Percentiles rank a stretch among this genome's conserved stretches.
Conservation (phyloP, 1,140 invertebrate species). For the Protaetia brevitarsis region DNA sequence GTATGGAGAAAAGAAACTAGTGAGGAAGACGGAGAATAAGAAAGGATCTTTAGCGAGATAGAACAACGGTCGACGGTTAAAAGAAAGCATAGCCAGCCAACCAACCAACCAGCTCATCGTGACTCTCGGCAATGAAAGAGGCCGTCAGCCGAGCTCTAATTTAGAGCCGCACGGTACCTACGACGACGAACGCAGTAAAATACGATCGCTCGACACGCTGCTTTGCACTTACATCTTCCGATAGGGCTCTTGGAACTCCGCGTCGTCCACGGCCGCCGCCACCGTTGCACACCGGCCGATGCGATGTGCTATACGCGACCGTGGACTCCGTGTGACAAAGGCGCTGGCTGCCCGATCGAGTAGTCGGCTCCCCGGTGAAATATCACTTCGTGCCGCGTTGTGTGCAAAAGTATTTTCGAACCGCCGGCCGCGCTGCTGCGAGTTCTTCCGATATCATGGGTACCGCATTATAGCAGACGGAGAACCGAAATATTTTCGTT, state of each 20-base stretch:
- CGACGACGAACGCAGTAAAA: neutral
- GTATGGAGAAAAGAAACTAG: no score
- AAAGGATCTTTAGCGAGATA: no score
- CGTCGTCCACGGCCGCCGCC: neutral
- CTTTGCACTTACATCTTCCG: conserved; percentile 12
- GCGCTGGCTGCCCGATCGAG: no score
- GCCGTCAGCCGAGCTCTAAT: neutral
- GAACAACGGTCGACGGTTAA: no score
- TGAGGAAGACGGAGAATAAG: no score
- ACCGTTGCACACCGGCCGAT: neutral
- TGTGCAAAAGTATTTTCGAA: conserved; percentile 2
- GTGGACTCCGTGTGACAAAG: neutral
- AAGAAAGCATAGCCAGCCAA: no score
- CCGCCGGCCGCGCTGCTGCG: neutral
- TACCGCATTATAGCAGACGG: no score
- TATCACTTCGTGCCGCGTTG: conserved; percentile 4
- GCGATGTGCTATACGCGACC: neutral
- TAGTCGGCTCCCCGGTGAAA: neutral
- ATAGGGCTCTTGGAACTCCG: neutral
- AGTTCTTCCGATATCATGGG: no score
- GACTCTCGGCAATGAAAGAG: conserved; percentile 13
- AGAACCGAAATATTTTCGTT: no score
- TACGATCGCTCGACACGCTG: conserved; percentile 7
- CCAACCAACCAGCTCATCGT: no score
- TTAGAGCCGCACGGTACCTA: conserved; percentile 5